Evolutionary conservation across 2,888 invertebrate genomes (phyloP).

Genomic region (Lasioglossum marginatum): DNA sequence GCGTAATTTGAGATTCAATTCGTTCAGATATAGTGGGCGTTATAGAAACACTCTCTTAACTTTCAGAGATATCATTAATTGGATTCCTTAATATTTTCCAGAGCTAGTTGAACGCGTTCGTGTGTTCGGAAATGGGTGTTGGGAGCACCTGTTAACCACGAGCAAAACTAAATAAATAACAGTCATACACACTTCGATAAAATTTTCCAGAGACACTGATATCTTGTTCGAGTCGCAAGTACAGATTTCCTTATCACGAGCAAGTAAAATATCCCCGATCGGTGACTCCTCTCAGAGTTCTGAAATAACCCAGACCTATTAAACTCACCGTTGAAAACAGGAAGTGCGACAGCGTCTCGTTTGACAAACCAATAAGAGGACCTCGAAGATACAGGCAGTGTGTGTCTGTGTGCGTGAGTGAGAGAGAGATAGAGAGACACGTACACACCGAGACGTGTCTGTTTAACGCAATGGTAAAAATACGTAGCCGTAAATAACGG

Average conservation of each 20-base stretch:
- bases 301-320: slow-evolving; percentile 18
- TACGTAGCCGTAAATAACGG: slow-evolving; percentile 66
- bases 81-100: not conserved
- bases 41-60: not conserved
- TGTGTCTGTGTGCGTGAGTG: not conserved
- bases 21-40: no score
- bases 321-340: slow-evolving; percentile 29
- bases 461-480: slow-evolving; percentile 58
- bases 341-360: slow-evolving; percentile 25
- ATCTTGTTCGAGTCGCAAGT: not conserved
- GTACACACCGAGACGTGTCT: slow-evolving; percentile 5
- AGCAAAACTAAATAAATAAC: not conserved
- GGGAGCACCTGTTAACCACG: not conserved
- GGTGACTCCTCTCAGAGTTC: not conserved
- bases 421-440: not conserved
- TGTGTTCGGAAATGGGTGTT: not conserved
- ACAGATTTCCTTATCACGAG: not conserved
- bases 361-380: slow-evolving; percentile 16
- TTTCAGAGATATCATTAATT: not conserved
- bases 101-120: not conserved
- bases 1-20: no score
- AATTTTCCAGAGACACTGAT: not conserved
- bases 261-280: not conserved
- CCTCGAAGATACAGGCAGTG: not conserved
- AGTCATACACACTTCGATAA: not conserved